These are phyloP conservation scores for Pagrus major DNA, from an alignment of 2,113 vertebrate genomes.

Conservation along the genomic window DNA sequence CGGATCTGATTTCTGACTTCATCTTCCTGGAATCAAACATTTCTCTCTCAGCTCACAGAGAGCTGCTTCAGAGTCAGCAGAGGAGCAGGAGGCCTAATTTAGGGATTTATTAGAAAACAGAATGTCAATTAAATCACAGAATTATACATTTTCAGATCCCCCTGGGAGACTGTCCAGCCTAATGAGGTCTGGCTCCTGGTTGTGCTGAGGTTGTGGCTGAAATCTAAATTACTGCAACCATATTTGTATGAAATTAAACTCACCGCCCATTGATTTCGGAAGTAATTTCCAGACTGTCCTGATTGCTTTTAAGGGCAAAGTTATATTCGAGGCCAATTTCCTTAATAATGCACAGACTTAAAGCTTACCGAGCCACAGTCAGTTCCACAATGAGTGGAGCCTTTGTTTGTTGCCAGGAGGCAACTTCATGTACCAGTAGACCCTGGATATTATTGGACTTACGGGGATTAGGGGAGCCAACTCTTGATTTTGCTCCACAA, in stretches of 20 bases:
- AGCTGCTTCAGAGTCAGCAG: neutral
- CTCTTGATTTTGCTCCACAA: slow-evolving; percentile 52
- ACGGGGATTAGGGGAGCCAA: slow-evolving; percentile 44
- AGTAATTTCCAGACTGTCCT: slow-evolving; percentile 21
- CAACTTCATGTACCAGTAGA: slow-evolving; percentile 38
- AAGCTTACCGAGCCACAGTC: slow-evolving; percentile 13
- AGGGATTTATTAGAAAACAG: slow-evolving; percentile 17
- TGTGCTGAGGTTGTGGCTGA: slow-evolving; percentile 20
- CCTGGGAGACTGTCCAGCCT: slow-evolving; percentile 12
- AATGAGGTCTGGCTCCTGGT: slow-evolving; percentile 24
- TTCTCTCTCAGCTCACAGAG: neutral
- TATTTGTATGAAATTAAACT: slow-evolving; percentile 53
- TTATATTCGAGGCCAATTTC: slow-evolving; percentile 33
- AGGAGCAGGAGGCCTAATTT: neutral
- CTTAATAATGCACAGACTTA: neutral
- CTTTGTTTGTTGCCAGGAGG: slow-evolving; percentile 35
- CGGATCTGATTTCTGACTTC: neutral
- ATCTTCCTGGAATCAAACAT: neutral
- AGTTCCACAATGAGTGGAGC: slow-evolving; percentile 1
- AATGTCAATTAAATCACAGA: slow-evolving; percentile 34
- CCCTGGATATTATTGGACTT: slow-evolving; percentile 45
- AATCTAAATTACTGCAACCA: slow-evolving; percentile 38
- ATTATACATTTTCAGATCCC: slow-evolving; percentile 14
- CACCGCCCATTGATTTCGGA: slow-evolving; percentile 27
- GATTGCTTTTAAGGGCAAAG: slow-evolving; percentile 35